Evolutionary conservation across 2,888 invertebrate genomes (phyloP).

Genomic region (Mimas tiliae): DNA sequence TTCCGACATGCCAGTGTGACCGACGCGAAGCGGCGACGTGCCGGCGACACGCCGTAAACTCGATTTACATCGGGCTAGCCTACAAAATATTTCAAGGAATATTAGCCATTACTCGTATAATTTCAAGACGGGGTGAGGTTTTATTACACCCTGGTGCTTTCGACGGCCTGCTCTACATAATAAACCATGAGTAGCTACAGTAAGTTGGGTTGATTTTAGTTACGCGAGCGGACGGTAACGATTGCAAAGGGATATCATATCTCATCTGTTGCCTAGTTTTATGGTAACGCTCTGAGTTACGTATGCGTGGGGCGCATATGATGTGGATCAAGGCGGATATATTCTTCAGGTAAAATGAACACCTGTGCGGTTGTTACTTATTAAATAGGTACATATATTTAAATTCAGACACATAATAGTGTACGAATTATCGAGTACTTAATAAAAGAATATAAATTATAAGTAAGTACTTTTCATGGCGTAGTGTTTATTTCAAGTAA

Average conservation of each 20-base stretch:
- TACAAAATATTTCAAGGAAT: conserved; percentile 48
- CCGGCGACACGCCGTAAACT: conserved; percentile 43
- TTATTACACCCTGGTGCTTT: conserved; percentile 40
- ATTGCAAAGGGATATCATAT: conserved; percentile 16
- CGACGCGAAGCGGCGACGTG: conserved; percentile 32
- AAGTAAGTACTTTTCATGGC: no score
- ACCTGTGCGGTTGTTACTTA: not conserved
- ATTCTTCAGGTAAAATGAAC: not conserved
- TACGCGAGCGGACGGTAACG: conserved; percentile 12
- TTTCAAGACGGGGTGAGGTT: conserved; percentile 42
- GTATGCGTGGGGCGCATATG: not conserved
- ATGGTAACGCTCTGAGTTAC: conserved; percentile 16
- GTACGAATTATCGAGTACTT: no score
- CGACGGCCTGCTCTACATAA: conserved; percentile 29
- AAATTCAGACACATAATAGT: no score
- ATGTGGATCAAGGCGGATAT: not conserved
- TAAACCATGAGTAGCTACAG: conserved; percentile 26
- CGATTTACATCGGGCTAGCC: conserved; percentile 49
- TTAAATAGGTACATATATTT: no score
- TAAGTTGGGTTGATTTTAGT: conserved; percentile 14
- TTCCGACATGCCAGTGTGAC: conserved; percentile 36
- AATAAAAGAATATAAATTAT: not conserved
- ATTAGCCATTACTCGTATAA: conserved; percentile 49
- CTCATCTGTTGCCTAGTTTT: conserved; percentile 15
- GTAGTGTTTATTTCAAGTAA: no score